Conservation (phyloP, 2,797 vertebrate genomes). For the Hylomyscus alleni region DNA sequence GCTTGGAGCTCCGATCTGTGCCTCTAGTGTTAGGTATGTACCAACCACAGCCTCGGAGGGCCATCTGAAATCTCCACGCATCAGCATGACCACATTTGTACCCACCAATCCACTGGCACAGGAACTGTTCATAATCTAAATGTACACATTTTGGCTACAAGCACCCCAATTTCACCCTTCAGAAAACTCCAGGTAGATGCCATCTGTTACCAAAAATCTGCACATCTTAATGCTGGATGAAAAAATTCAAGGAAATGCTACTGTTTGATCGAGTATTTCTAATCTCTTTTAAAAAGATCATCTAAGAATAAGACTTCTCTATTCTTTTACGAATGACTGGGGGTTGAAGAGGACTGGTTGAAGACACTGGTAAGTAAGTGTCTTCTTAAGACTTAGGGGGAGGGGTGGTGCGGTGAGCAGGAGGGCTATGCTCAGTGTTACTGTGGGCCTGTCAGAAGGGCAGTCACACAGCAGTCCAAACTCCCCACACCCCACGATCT, state of each 20-base stretch:
- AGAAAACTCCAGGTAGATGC: constrained; percentile 41
- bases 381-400: not conserved
- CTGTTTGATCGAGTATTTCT: constrained; percentile 7
- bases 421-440: not conserved
- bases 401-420: too few species aligned
- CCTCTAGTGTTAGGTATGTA: not conserved
- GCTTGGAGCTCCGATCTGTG: not conserved
- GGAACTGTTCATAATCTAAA: constrained; percentile 3
- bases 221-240: constrained; percentile 1
- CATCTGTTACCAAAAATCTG: constrained; percentile 54
- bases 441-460: not conserved
- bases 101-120: not conserved
- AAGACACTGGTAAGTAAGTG: not conserved
- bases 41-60: not conserved
- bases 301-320: constrained; percentile 20
- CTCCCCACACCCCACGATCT: not conserved
- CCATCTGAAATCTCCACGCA: not conserved
- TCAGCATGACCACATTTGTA: not conserved
- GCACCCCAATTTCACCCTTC: constrained; percentile 26
- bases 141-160: constrained; percentile 6
- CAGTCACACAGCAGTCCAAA: not conserved
- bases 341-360: constrained; percentile 24
- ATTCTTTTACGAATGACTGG: constrained; percentile 21
- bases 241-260: constrained; percentile 60
- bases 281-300: constrained; percentile 55